Conservation (phyloP, 2,888 invertebrate species). For the Nematopogon swammerdamellus region DNA sequence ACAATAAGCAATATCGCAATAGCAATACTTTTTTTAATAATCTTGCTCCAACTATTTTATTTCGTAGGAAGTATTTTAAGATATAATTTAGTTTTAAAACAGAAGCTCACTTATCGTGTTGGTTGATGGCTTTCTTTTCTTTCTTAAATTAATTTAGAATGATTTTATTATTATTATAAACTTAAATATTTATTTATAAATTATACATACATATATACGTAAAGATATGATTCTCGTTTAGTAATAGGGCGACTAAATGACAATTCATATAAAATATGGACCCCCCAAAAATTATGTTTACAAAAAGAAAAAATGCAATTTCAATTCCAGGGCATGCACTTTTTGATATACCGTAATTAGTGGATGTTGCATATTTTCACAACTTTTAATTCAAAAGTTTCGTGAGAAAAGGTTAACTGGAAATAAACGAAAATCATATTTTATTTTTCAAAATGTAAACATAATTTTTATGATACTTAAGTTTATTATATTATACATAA, state of each 20-base stretch:
- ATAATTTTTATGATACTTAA: slow-evolving; percentile 1
- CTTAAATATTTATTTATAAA: too few relatives aligned
- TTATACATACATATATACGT: too few relatives aligned
- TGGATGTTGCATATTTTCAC: slow-evolving; percentile 1
- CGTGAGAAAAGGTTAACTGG: background rate
- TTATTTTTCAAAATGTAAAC: background rate
- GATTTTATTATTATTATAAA: too few relatives aligned
- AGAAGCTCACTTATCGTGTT: too few relatives aligned
- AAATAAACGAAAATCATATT: background rate
- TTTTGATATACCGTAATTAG: too few relatives aligned
- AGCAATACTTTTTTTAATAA: too few relatives aligned
- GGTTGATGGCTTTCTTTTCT: too few relatives aligned
- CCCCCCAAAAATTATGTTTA: slow-evolving; percentile 31
- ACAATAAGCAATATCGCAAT: too few relatives aligned
- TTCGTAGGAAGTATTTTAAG: too few relatives aligned
- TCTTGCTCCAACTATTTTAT: too few relatives aligned
- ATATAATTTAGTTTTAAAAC: too few relatives aligned
- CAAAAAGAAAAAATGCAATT: background rate
- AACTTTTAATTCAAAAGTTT: slow-evolving; percentile 1
- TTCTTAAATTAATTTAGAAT: too few relatives aligned
- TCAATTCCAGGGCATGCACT: background rate
- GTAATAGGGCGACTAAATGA: slow-evolving; percentile 56
- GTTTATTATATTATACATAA: slow-evolving; percentile 16
- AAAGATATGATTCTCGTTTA: slow-evolving; percentile 50
- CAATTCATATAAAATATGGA: slow-evolving; percentile 46